phyloP scores from a whole-genome alignment of 2,797 vertebrate genomes.

The Heliangelus exortis region DNA sequence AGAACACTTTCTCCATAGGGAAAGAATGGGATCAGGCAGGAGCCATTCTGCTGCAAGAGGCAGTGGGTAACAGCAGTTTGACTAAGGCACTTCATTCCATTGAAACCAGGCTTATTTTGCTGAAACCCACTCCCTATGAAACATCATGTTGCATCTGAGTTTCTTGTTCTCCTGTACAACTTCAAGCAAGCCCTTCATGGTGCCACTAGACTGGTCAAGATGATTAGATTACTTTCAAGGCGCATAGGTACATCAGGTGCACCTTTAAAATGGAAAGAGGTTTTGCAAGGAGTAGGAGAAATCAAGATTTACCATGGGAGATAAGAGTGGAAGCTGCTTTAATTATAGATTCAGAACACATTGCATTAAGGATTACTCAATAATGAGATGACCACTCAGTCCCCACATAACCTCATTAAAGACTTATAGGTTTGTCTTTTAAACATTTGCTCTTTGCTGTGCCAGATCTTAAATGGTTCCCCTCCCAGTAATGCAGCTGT shows the following conservation, averaged over 20 bases:
- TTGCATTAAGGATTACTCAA: slow-evolving; percentile 50
- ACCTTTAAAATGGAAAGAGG: background rate
- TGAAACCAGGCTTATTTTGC: background rate
- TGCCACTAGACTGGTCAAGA: background rate
- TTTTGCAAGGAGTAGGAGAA: slow-evolving; percentile 43
- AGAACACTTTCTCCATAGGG: background rate
- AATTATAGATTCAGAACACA: slow-evolving; percentile 35
- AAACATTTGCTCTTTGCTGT: slow-evolving; percentile 22
- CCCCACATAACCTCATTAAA: slow-evolving; percentile 50
- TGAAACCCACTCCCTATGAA: background rate
- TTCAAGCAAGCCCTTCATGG: background rate
- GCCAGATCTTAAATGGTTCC: slow-evolving; percentile 55
- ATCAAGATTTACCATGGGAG: background rate
- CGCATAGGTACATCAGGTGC: background rate
- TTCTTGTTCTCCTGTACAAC: background rate
- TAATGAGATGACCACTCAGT: slow-evolving; percentile 50
- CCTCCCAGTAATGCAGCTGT: slow-evolving; percentile 17
- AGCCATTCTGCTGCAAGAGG: background rate
- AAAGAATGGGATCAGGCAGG: background rate
- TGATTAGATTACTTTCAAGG: background rate
- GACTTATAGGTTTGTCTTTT: slow-evolving; percentile 40
- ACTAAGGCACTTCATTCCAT: accelerated
- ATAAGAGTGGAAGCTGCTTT: slow-evolving; percentile 48
- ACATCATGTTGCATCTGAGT: background rate
- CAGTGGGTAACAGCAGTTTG: background rate